These are phyloP conservation scores for Adelphocoris suturalis DNA, from an alignment of 2,888 invertebrate species.

Conservation along the genomic window DNA sequence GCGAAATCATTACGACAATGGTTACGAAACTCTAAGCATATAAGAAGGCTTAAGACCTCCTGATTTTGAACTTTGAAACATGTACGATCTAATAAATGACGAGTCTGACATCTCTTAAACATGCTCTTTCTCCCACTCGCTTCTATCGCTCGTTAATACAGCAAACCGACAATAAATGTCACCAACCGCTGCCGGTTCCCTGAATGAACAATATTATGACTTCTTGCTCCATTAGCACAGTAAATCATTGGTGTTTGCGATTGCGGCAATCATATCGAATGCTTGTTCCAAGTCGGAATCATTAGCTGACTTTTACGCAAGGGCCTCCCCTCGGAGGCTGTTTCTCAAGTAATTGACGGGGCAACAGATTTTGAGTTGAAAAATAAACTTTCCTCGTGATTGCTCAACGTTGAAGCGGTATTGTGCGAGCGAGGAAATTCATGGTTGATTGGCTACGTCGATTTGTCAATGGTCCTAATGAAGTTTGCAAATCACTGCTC, in stretches of 20 bases:
- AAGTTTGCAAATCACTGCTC: background rate
- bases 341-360: constrained; percentile 34
- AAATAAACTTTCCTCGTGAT: constrained; percentile 3
- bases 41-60: too few relatives aligned
- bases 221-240: constrained; percentile 19
- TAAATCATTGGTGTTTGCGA: background rate
- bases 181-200: background rate
- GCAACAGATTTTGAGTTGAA: background rate
- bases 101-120: too few relatives aligned
- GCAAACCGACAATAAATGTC: background rate
- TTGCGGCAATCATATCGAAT: constrained; percentile 55
- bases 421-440: background rate
- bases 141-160: background rate
- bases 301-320: constrained; percentile 46
- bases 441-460: background rate
- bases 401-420: background rate
- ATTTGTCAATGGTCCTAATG: background rate
- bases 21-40: too few relatives aligned
- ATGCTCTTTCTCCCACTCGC: too few relatives aligned
- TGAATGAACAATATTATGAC: constrained; percentile 30
- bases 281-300: constrained; percentile 27
- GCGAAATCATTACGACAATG: too few relatives aligned
- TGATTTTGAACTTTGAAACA: too few relatives aligned
- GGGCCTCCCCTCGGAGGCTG: constrained; percentile 29
- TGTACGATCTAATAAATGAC: too few relatives aligned